phyloP scores from a whole-genome alignment of 1,140 invertebrate species.

The Calephelis virginiensis region DNA sequence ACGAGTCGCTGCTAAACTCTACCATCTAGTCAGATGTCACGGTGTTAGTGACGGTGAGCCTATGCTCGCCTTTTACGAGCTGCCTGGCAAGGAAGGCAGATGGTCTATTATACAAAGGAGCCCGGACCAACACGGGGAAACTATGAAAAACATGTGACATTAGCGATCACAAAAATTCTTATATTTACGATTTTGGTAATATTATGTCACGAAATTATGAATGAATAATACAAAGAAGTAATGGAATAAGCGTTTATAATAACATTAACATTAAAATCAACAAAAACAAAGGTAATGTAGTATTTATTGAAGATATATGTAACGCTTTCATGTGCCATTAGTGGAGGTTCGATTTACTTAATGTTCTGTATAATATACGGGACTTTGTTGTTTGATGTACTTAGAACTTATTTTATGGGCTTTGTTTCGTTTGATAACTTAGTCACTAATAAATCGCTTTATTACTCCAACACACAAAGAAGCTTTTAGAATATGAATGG shows the following conservation, averaged over 20 bases:
- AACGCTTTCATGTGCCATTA: conserved; percentile 29
- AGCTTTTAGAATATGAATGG: conserved; percentile 11
- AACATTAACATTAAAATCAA: conserved; percentile 5
- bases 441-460: conserved; percentile 16
- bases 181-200: no score
- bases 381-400: conserved; percentile 36
- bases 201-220: no score
- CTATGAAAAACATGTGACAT: no score
- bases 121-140: no score
- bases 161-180: no score
- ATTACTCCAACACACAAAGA: conserved; percentile 11
- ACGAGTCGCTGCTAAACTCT: no score
- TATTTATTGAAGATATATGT: conserved; percentile 22
- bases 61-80: no score
- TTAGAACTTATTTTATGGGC: conserved; percentile 20
- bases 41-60: no score
- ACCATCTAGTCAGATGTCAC: no score
- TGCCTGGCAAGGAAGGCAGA: no score
- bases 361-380: conserved; percentile 33
- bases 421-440: conserved; percentile 17
- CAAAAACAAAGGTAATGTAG: conserved; percentile 12
- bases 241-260: conserved; percentile 1
- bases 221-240: no score
- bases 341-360: conserved; percentile 33
- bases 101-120: no score